Evolutionary conservation across 1,140 invertebrate species (phyloP), one percentile per base, ranked within the genome.

Genomic region (Lasioglossum albipes): DNA sequence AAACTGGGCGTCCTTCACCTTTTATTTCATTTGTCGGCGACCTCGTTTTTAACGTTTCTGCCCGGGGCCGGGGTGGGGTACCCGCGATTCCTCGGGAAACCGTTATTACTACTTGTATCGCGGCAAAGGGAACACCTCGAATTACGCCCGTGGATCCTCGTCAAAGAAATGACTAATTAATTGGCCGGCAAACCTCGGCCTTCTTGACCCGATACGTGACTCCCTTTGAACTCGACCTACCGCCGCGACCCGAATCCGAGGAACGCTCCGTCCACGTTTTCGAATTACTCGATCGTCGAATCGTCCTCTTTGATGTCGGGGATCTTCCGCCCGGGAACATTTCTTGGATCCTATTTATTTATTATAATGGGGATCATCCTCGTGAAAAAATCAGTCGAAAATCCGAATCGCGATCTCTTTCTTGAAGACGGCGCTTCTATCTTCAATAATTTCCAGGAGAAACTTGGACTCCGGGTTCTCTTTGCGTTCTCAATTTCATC

Each of bases 151-250:
- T 31, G 77, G 31, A 66, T 79, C 52, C 52, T 74, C 71, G 70
- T 79, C 77, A 74, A 79, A 74, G 77, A 79, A 74, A 79, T 74
- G 61, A 59, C 49, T 79, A 79, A 79, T 79, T 79, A 79, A 79
- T 79, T 73, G 77, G 70, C 41, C 71, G 62, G 71, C 71, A 74
- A 79, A 18, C 77, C 52, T 41, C 31, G 77, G 31, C 36, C 62
- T 65, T 22, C 62, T 79, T 66, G 77, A 79, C 77, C 77, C 62
- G 49, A 67, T 49, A 79, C 77, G 41, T 36, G 49, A 7, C 52
- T 73, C 36, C 52, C 70, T 74, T 74, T 66, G 77, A 74, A 66
- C 61, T 49, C 70, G 22, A 27, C 49, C 45, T 18, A 41, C 27
- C 31, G 31, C 20, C 27, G 76, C 45, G 59, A 72, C 59, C 67